A percentile compares a stretch with the other conserved stretches of the same genome.
These are phyloP conservation scores for Erannis defoliaria DNA, from an alignment of 2,888 invertebrate species.

Conservation along the genomic window DNA sequence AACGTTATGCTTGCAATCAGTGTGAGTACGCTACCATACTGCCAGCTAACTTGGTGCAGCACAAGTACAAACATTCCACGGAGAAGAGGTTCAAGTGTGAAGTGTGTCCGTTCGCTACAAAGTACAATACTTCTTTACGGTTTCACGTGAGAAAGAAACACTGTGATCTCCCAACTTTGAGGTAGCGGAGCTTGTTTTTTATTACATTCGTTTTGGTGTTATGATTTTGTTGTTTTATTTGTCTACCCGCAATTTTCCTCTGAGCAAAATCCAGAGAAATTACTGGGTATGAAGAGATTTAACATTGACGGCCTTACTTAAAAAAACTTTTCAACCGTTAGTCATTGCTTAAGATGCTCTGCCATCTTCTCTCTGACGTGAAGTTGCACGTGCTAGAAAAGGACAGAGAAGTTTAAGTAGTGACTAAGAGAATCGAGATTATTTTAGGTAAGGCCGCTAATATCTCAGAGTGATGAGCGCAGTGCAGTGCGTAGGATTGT, in stretches of 20 bases:
- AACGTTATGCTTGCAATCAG: constrained; percentile 72
- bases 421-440: too few relatives aligned
- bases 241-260: neutral
- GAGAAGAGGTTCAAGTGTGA: constrained; percentile 81
- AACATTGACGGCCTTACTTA: too few relatives aligned
- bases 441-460: too few relatives aligned
- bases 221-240: constrained; percentile 28
- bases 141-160: constrained; percentile 82
- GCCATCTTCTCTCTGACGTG: too few relatives aligned
- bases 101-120: constrained; percentile 78
- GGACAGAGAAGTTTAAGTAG: too few relatives aligned
- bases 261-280: too few relatives aligned
- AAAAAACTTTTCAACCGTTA: too few relatives aligned
- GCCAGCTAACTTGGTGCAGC: constrained; percentile 79
- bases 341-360: too few relatives aligned
- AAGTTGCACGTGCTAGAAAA: too few relatives aligned
- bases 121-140: constrained; percentile 79
- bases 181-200: constrained; percentile 48
- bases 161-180: constrained; percentile 79
- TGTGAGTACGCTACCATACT: constrained; percentile 79
- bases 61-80: constrained; percentile 79
- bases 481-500: too few relatives aligned
- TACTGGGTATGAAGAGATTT: too few relatives aligned
- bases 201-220: constrained; percentile 30
- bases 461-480: too few relatives aligned